Evolutionary conservation across 1,140 invertebrate species (phyloP), one percentile per base, ranked within the genome.

Genomic region (Plectus sambesii): DNA sequence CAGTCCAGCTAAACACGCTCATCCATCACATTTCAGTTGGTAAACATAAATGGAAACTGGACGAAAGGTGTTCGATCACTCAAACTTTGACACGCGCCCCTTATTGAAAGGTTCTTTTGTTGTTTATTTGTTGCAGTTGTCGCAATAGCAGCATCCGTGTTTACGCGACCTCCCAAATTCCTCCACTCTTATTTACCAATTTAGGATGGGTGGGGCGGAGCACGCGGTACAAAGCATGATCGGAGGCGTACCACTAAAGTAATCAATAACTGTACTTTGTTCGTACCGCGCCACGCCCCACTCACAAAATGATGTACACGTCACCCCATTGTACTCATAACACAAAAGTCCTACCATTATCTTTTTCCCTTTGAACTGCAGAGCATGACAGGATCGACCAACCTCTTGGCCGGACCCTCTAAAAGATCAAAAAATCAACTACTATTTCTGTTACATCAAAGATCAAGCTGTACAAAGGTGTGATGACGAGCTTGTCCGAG

Each of bases 311-410:
- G n/a, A 12, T 47, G 12, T 2, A 23, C 15, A 48, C 12, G 47
- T 52, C 24, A 20, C 6, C 12, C 35, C 15, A 57, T 25, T 26
- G n/a, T n/a, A 3, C 39, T 12, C 8, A 44, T 15, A 44, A 47
- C 44, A 6, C 33, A 55, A 33, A 40, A 44, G 45, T 63, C 60
- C 70, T 75, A 84, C 82, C 86, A 96, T 87, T 35, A 98, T 94
- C 73, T 90, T 94, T 72, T 98, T 98, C 9, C 90, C 92, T 77
- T 99, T 99, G 70, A 96, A 99, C 73, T 96, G 87, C 39, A 99
- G 65, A 78, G 96, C 85, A 43, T 96, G 92, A 74, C 94, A 99
- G 62, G 92, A 97, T 72, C 94, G 73, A 19, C 94, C 94, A 19
- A 99, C 94, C 80, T 99, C 94, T 75, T 99, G 94, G 2, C 94